These are phyloP conservation scores for Tor tambroides DNA, from an alignment of 2,113 vertebrate species.

Conservation along the genomic window DNA sequence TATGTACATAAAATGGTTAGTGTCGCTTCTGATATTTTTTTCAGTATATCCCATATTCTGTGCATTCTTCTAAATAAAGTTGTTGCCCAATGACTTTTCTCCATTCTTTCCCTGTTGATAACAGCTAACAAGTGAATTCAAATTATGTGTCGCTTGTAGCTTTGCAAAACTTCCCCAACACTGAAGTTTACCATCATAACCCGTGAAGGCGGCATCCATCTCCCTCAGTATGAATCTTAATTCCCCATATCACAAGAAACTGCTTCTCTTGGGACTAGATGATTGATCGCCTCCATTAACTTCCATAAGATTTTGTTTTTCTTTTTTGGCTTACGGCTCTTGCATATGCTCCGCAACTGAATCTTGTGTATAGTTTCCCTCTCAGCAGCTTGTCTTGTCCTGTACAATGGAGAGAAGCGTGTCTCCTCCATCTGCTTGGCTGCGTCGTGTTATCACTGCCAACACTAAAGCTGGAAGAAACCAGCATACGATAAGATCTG, in stretches of 20 bases:
- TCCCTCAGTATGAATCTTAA: constrained; percentile 20
- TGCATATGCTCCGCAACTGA: constrained; percentile 55
- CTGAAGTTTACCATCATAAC: background rate
- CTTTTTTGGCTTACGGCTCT: constrained; percentile 35
- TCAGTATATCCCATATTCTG: background rate
- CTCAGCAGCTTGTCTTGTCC: constrained; percentile 39
- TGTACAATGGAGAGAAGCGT: constrained; percentile 33
- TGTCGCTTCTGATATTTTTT: background rate
- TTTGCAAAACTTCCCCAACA: background rate
- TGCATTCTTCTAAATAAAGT: background rate
- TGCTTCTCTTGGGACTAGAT: constrained; percentile 58
- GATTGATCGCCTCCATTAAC: constrained; percentile 65
- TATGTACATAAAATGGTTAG: background rate
- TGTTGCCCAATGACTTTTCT: background rate
- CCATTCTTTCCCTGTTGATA: background rate
- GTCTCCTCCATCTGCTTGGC: constrained; percentile 63
- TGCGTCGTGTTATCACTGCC: constrained; percentile 51
- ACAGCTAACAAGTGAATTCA: background rate
- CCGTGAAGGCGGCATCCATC: background rate
- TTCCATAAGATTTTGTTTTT: constrained; percentile 47
- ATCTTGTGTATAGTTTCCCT: constrained; percentile 50
- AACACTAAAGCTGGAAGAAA: constrained; percentile 45
- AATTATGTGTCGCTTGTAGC: background rate
- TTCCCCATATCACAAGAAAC: constrained; percentile 36
- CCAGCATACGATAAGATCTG: constrained; percentile 11